Evolutionary conservation across 2,888 invertebrate genomes (phyloP).

Genomic region (Perizoma flavofasciatum): DNA sequence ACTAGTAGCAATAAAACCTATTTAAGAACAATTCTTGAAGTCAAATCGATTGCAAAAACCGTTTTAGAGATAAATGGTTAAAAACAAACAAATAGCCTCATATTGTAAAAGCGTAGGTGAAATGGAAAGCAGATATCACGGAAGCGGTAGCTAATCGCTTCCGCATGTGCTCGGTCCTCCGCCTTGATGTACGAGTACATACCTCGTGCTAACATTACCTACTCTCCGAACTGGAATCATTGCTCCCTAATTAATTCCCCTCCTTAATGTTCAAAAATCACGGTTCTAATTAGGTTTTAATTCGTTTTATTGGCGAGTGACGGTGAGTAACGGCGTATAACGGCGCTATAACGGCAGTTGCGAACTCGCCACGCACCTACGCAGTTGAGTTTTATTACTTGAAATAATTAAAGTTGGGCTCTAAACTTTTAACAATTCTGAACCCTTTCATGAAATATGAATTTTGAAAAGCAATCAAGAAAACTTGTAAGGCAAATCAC

Average conservation of each 20-base stretch:
- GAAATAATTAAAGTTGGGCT: conserved; percentile 40
- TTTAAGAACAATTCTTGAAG: too few species aligned
- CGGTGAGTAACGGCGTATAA: conserved; percentile 58
- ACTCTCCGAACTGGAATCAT: conserved; percentile 79
- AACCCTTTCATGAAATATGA: conserved; percentile 21
- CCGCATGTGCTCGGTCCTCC: conserved; percentile 36
- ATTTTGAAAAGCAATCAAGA: conserved; percentile 11
- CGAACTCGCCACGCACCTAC: conserved; percentile 43
- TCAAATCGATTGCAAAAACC: too few species aligned
- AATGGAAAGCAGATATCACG: too few species aligned
- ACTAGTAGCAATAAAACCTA: too few species aligned
- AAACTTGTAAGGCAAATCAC: background rate
- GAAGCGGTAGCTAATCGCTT: conserved; percentile 12
- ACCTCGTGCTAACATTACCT: conserved; percentile 62
- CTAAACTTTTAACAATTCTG: conserved; percentile 22
- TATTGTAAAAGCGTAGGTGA: too few species aligned
- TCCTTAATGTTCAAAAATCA: conserved; percentile 83
- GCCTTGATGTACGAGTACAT: conserved; percentile 56
- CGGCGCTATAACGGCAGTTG: conserved; percentile 44
- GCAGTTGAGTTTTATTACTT: conserved; percentile 41
- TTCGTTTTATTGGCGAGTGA: conserved; percentile 80
- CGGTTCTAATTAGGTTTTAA: conserved; percentile 83
- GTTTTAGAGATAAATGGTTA: too few species aligned
- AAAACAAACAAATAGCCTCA: too few species aligned
- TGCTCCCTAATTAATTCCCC: conserved; percentile 81